Percentiles rank a stretch among this genome's conserved stretches.
phyloP scores from a whole-genome alignment of 2,888 invertebrate genomes.

The Oxycera nigricornis region DNA sequence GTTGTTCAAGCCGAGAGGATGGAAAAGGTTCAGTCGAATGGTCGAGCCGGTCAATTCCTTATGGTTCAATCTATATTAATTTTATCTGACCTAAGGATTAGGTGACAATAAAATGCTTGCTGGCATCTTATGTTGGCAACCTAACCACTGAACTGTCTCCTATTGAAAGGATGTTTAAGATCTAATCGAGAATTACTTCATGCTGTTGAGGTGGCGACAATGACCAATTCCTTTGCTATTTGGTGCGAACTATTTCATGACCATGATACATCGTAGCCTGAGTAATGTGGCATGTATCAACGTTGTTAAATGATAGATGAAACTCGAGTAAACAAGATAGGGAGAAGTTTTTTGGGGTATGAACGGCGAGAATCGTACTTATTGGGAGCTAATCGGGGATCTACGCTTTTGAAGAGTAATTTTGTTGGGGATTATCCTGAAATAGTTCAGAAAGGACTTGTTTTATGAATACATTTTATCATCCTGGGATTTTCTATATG shows the following conservation, averaged over 20 bases:
- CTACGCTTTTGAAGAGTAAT: too few relatives aligned
- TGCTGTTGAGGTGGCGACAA: background rate
- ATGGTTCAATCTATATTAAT: conserved; percentile 34
- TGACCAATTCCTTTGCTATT: background rate
- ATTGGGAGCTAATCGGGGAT: too few relatives aligned
- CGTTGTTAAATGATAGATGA: conserved; percentile 6
- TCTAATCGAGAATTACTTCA: background rate
- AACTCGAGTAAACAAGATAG: too few relatives aligned
- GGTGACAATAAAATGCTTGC: conserved; percentile 31
- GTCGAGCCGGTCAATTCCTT: background rate
- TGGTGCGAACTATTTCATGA: background rate
- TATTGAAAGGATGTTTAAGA: background rate
- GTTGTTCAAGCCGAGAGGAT: too few relatives aligned
- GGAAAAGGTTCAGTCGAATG: background rate
- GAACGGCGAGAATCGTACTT: too few relatives aligned
- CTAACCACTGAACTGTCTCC: background rate
- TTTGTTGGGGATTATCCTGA: too few relatives aligned
- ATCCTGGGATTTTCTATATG: too few relatives aligned
- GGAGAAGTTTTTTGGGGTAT: too few relatives aligned
- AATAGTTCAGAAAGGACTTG: too few relatives aligned
- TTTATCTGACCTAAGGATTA: conserved; percentile 11
- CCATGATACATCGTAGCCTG: background rate
- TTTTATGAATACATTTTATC: too few relatives aligned
- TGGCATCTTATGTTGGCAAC: background rate
- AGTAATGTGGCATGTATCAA: background rate